Percentiles rank a stretch among this genome's conserved stretches.
These are phyloP conservation scores for Timandra comae DNA, from an alignment of 2,888 invertebrate genomes.

Conservation along the genomic window DNA sequence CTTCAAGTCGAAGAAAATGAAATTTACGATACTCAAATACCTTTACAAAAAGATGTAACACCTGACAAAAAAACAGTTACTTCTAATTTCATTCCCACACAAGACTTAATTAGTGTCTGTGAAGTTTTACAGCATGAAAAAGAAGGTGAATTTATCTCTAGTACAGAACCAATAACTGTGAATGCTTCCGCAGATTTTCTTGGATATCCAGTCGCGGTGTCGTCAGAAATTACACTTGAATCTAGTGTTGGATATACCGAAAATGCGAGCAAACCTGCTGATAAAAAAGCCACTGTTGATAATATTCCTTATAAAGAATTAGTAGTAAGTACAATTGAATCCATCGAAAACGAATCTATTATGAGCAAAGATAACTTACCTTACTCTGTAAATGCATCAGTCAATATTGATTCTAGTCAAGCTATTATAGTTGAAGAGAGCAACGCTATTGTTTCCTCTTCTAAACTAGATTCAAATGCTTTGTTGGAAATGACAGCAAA, in stretches of 20 bases:
- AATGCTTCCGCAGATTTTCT: constrained; percentile 60
- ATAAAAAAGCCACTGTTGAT: constrained; percentile 66
- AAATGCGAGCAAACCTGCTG: constrained; percentile 1
- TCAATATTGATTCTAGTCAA: constrained; percentile 50
- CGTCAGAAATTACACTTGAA: constrained; percentile 63
- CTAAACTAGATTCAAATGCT: constrained; percentile 32
- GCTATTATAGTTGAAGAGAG: constrained; percentile 73
- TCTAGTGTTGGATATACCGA: constrained; percentile 46
- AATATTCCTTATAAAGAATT: constrained; percentile 74
- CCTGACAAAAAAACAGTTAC: constrained; percentile 43
- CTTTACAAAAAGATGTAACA: constrained; percentile 30
- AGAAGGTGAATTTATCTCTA: constrained; percentile 39
- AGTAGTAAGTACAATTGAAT: constrained; percentile 67
- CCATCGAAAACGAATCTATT: constrained; percentile 75
- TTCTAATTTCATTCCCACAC: constrained; percentile 38
- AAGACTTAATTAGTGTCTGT: constrained; percentile 44
- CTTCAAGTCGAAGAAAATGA: constrained; percentile 58
- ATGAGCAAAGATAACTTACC: constrained; percentile 27
- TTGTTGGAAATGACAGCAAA: constrained; percentile 45
- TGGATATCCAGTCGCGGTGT: constrained; percentile 69
- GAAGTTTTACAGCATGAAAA: constrained; percentile 58
- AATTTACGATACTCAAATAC: constrained; percentile 59
- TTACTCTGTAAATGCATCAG: constrained; percentile 29
- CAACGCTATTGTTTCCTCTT: constrained; percentile 59
- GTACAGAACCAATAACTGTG: constrained; percentile 28